Percentiles rank a stretch among this genome's conserved stretches.
These are phyloP conservation scores for Caenorhabditis sp. DNA, from an alignment of 2,888 invertebrate genomes.

Conservation along the genomic window DNA sequence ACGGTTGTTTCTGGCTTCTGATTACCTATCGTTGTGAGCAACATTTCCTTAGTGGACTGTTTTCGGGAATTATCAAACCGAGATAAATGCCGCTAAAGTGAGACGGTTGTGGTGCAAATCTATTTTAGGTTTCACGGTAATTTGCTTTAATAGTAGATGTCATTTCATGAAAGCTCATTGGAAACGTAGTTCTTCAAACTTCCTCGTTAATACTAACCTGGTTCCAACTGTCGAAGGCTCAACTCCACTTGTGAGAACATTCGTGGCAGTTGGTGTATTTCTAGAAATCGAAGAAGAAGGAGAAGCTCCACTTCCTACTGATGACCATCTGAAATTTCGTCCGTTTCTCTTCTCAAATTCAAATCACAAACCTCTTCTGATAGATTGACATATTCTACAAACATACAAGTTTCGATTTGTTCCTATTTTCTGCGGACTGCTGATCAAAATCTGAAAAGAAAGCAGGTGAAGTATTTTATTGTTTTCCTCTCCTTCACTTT, in stretches of 20 bases:
- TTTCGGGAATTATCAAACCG: no score
- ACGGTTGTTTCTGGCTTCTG: no score
- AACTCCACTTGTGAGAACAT: conserved; percentile 65
- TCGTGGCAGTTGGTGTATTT: conserved; percentile 63
- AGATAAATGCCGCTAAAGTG: no score
- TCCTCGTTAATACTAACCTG: conserved; percentile 17
- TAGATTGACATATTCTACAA: conserved; percentile 61
- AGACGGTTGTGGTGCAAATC: no score
- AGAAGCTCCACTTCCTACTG: conserved; percentile 48
- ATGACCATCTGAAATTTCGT: conserved; percentile 63
- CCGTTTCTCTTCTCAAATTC: not conserved
- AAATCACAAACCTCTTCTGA: conserved; percentile 51
- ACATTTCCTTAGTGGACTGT: no score
- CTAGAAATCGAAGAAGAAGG: conserved; percentile 50
- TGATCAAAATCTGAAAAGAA: conserved; percentile 51
- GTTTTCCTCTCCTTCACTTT: conserved; percentile 9
- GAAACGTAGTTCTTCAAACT: not conserved
- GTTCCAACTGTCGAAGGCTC: conserved; percentile 74
- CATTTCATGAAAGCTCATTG: no score
- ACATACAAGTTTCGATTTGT: conserved; percentile 32
- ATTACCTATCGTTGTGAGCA: no score
- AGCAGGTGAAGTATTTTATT: conserved; percentile 3
- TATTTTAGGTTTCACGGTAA: no score
- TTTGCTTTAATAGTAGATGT: no score
- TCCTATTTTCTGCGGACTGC: conserved; percentile 5